Base-by-base conservation (phyloP, 1,140 invertebrate species). In the Drosophila nigrodunni region DNA sequence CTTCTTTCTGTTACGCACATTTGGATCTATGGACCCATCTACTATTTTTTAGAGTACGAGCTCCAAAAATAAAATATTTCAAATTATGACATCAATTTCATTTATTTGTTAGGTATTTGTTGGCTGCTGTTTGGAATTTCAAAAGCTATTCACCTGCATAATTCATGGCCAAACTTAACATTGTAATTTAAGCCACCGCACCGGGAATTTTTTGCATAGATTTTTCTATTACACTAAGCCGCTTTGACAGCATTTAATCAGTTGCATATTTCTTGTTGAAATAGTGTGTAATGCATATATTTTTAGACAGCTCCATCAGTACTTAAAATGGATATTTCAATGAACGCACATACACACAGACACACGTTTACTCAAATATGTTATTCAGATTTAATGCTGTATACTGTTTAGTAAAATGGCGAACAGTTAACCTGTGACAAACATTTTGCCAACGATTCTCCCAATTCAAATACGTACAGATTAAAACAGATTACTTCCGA, bases 401-500 rank as follows among this genome's bases (percentile, higher is more conserved):
- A 47, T 61, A 47, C 52, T 83, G 80, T 76, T 82, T 82, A 82
- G 80, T 65, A 82, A 82, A 82, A 82, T 76, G 61, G 67, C 50
- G 10, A 34, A 30, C 52, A 58, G 46, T 52, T 44, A 68, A 60
- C 34, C 52, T 59, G 41, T 58, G 35, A 52, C 44, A 78, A 70
- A 62, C 69, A 82, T 64, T 82, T 70, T 75, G 13, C 47, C 39
- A 61, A 64, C 70, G 80, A 64, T 44, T 73, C 66, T 62, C 18
- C 64, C 55, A 65, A 9, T 10, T 8, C 52, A 59, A 55, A 62
- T 54, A 64, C 9, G 58, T n/a, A 13, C 77, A 55, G 80, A 76
- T 83, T 83, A 83, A 83, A 83, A 70, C 55, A 73, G 80, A 83
- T 83, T 83, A 83, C 80, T 79, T 59, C 49, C 76, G 80, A 79